Base-by-base conservation (phyloP, 2,797 vertebrate genomes). In the Eospalax fontanierii region DNA sequence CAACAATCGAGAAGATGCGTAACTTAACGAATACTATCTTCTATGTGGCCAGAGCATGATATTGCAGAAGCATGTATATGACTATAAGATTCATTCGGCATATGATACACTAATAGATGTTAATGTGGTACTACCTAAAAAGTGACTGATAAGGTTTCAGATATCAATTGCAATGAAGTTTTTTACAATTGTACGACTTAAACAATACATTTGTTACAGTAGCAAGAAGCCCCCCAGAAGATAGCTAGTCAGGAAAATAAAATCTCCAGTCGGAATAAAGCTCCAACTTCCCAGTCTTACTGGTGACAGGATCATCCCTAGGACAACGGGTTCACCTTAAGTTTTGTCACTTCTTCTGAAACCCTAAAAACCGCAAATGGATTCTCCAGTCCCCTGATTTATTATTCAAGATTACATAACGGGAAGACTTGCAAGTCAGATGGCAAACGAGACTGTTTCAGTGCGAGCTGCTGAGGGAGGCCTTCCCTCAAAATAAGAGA, bases 51-150 rank as follows among this genome's bases (percentile, higher is more conserved):
- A 43, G 43, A 3, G 4, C 16, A 59, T 30, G 68, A 61, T 35
- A 26, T 84, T 90, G 82, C 14, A 87, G 87, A 87, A 66, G 71
- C 40, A 78, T n/a, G n/a, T 30, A 2, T 28, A 66, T 26, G 33
- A 65, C 54, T 82, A 40, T 78, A 86, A 85, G 22, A 50, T 26
- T 2, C 26, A 92, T 54, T 76, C 15, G 21, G 70, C 66, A 28
- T 78, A 66, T 21, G 82, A 79, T 54, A 68, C 92, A 46, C 2
- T 26, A 80, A 84, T 26, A 94, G 14, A 86, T 88, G 76, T 93
- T 87, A 71, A 43, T 35, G 54, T 65, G 63, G 54, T 38, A 54
- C 88, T 65, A 7, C 61, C 66, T 35, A 70, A 87, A 90, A 66
- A 71, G 59, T 35, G n/a, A 76, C 14, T 35, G 14, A 59, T 63